Percentiles rank a stretch among this genome's conserved stretches.
Evolutionary conservation across 2,888 invertebrate species (phyloP).

Genomic region (Allolobophora icterica): DNA sequence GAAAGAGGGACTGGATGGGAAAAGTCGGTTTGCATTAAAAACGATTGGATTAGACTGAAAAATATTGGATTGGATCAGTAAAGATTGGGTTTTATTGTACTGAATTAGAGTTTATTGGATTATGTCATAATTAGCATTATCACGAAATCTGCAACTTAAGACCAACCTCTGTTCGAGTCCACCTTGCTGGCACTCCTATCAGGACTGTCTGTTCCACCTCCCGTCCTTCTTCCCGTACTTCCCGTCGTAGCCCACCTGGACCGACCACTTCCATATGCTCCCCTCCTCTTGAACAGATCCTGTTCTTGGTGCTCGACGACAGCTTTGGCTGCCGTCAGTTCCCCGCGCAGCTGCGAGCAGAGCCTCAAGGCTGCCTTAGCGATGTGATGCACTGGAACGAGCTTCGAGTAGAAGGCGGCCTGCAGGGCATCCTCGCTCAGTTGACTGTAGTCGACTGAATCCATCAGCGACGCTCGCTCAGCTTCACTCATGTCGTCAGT

Average conservation of each 20-base stretch:
- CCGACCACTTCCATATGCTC: conserved; percentile 44
- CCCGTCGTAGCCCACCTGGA: not conserved
- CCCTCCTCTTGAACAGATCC: conserved; percentile 43
- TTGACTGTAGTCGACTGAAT: conserved; percentile 57
- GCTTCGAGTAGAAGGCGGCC: conserved; percentile 56
- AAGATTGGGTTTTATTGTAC: not conserved
- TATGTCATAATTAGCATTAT: too few relatives aligned
- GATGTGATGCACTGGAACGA: conserved; percentile 55
- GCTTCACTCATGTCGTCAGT: conserved; percentile 53
- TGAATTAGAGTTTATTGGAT: not conserved
- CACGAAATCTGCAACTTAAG: too few relatives aligned
- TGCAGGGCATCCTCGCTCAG: conserved; percentile 57
- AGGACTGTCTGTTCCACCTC: not conserved
- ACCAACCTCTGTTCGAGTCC: conserved; percentile 2
- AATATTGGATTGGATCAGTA: not conserved
- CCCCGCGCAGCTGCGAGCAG: conserved; percentile 55
- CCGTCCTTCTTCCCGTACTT: not conserved
- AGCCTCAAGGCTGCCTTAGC: conserved; percentile 59
- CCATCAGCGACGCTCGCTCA: conserved; percentile 54
- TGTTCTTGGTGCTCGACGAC: conserved; percentile 55
- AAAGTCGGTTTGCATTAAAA: too few relatives aligned
- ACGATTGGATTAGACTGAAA: too few relatives aligned
- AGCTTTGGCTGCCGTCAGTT: conserved; percentile 56
- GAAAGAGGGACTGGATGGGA: too few relatives aligned
- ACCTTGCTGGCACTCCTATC: not conserved